Conservation (phyloP, 2,888 invertebrate genomes). For the Polymixis flavicincta region DNA sequence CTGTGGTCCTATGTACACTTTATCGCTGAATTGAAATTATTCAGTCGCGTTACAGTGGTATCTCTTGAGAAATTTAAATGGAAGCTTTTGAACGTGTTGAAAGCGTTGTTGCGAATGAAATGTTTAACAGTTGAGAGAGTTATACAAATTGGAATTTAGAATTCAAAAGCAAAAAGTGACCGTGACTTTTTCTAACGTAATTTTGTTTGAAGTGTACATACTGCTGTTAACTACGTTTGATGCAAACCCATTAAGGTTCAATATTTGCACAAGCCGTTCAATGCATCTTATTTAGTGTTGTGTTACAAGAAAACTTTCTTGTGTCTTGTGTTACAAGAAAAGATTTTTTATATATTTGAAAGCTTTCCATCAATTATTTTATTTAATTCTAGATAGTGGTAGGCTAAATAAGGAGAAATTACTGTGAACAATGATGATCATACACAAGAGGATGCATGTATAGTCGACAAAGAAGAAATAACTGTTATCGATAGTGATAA, state of each 20-base stretch:
- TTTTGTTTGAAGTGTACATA: conserved; percentile 18
- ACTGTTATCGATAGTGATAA: no score
- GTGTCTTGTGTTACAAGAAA: not conserved
- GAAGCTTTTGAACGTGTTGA: conserved; percentile 42
- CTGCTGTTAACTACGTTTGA: not conserved
- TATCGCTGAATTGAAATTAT: conserved; percentile 60
- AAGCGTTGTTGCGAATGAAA: conserved; percentile 36
- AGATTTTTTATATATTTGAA: not conserved
- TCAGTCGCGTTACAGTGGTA: conserved; percentile 52
- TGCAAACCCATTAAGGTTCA: not conserved
- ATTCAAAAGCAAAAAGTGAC: conserved; percentile 24
- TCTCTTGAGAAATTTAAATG: conserved; percentile 55
- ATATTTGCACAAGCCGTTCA: not conserved
- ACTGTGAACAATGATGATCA: not conserved
- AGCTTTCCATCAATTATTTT: not conserved
- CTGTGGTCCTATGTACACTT: conserved; percentile 47
- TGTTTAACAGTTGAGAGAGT: conserved; percentile 43
- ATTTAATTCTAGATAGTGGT: not conserved
- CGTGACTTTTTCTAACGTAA: not conserved
- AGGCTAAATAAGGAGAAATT: not conserved
- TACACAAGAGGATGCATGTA: not conserved
- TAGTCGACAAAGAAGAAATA: not conserved
- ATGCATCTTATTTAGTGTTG: not conserved
- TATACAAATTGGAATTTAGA: conserved; percentile 38
- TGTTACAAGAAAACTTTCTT: not conserved